These are phyloP conservation scores for Pseudoatta argentina DNA, from an alignment of 1,140 invertebrate genomes.

Conservation along the genomic window DNA sequence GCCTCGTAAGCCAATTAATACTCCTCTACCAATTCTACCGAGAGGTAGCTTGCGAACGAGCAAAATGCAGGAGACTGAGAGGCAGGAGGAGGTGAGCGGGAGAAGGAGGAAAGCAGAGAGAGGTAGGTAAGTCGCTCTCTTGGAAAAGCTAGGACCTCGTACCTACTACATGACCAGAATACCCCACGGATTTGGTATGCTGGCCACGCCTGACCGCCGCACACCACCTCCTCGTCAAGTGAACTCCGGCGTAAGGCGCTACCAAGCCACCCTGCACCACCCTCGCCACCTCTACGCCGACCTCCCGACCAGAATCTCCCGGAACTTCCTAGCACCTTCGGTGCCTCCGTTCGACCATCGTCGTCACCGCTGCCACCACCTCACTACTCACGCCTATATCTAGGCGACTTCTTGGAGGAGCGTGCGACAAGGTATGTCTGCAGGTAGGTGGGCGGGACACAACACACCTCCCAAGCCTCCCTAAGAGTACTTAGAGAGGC, in stretches of 20 bases:
- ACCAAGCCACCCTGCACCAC: conserved; percentile 54
- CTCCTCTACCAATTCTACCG: conserved; percentile 68
- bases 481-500: conserved; percentile 71
- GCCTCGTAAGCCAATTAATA: conserved; percentile 87
- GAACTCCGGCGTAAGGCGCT: conserved; percentile 80
- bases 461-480: conserved; percentile 39
- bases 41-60: conserved; percentile 68
- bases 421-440: conserved; percentile 25
- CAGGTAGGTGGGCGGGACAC: conserved; percentile 23
- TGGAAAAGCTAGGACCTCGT: conserved; percentile 70
- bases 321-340: conserved; percentile 45
- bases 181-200: conserved; percentile 85
- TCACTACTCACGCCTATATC: conserved; percentile 30
- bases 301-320: conserved; percentile 49
- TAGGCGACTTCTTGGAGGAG: conserved; percentile 36
- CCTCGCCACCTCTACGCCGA: conserved; percentile 52
- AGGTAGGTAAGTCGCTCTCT: conserved; percentile 65
- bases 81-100: conserved; percentile 5
- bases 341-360: conserved; percentile 11
- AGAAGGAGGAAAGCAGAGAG: conserved; percentile 24
- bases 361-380: not conserved
- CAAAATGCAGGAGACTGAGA: conserved; percentile 59
- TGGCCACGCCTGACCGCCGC: conserved; percentile 83
- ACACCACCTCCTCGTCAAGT: conserved; percentile 80
- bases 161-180: conserved; percentile 85